Evolutionary conservation across 2,888 invertebrate species (phyloP).

Genomic region (Pycnomerus fuliginosus): DNA sequence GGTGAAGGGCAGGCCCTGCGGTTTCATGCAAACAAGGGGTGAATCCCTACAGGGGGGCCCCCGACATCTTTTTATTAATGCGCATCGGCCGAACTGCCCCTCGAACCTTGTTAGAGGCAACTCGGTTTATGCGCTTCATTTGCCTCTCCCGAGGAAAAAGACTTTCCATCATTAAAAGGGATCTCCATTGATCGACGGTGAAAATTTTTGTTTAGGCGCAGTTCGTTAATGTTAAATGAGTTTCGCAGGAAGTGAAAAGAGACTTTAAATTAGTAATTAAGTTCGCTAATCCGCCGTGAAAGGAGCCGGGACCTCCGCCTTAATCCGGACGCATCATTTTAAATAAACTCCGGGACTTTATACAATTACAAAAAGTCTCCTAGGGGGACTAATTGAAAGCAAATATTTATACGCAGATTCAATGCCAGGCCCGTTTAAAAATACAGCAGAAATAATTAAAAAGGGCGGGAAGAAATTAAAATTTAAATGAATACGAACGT

Average conservation of each 20-base stretch:
- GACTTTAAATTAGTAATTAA: slow-evolving; percentile 34
- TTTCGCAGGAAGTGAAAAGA: slow-evolving; percentile 26
- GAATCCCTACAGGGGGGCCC: slow-evolving; percentile 21
- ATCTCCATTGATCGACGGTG: too few relatives aligned
- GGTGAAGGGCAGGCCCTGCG: slow-evolving; percentile 26
- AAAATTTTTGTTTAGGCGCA: too few relatives aligned
- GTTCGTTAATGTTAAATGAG: slow-evolving; percentile 21
- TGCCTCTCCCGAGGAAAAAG: slow-evolving; percentile 18
- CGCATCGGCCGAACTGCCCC: slow-evolving; percentile 26
- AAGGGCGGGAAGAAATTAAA: slow-evolving; percentile 5
- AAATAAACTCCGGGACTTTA: slow-evolving; percentile 17
- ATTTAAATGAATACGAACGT: slow-evolving; percentile 7
- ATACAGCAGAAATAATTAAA: slow-evolving; percentile 10
- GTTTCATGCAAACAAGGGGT: slow-evolving; percentile 45
- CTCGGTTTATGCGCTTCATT: slow-evolving; percentile 30
- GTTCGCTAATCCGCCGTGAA: slow-evolving; percentile 31
- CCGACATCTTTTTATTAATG: slow-evolving; percentile 38
- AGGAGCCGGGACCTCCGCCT: slow-evolving; percentile 21
- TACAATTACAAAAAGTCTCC: slow-evolving; percentile 13
- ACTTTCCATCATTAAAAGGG: too few relatives aligned
- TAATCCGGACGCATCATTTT: slow-evolving; percentile 22
- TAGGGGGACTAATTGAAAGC: slow-evolving; percentile 28
- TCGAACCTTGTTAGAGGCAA: slow-evolving; percentile 28
- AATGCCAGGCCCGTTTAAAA: too few relatives aligned
- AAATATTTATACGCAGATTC: slow-evolving; percentile 30